Conservation (phyloP, 1,140 invertebrate species). For the Neodiprion lecontei region DNA sequence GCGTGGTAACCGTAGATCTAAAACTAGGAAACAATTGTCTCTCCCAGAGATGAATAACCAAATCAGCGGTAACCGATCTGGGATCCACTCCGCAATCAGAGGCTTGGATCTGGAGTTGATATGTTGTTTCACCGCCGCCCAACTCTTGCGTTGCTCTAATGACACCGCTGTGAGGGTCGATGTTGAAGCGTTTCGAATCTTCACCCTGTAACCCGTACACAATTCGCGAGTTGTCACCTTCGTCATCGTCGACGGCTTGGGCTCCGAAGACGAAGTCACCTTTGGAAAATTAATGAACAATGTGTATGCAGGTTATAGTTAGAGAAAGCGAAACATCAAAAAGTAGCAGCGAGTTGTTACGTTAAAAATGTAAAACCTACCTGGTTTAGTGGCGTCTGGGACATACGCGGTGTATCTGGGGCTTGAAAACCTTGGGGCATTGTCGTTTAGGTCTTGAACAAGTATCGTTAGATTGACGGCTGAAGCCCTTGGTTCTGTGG, state of each 20-base stretch:
- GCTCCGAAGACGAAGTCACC: conserved; percentile 87
- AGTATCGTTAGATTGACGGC: conserved; percentile 82
- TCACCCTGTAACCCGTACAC: conserved; percentile 79
- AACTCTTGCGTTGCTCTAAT: conserved; percentile 75
- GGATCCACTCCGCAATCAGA: conserved; percentile 71
- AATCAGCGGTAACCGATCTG: conserved; percentile 70
- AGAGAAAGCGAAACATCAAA: not conserved
- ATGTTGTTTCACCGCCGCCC: conserved; percentile 63
- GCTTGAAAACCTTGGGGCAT: conserved; percentile 79
- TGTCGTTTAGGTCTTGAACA: conserved; percentile 87
- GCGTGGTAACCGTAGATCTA: conserved; percentile 69
- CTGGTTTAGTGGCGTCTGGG: conserved; percentile 76
- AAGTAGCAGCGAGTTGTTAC: not conserved
- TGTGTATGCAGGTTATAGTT: not conserved
- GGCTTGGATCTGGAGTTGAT: conserved; percentile 77
- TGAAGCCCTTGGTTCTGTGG: conserved; percentile 78
- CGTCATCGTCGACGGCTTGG: conserved; percentile 81
- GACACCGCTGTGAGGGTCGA: conserved; percentile 82
- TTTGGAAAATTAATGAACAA: conserved; percentile 34
- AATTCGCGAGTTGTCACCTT: conserved; percentile 80
- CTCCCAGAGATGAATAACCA: conserved; percentile 75
- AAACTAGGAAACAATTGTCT: conserved; percentile 79
- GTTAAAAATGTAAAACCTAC: conserved; percentile 51
- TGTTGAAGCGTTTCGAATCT: conserved; percentile 77
- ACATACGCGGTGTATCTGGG: conserved; percentile 78